Evolutionary conservation across 2,797 vertebrate species (phyloP), one percentile per base, ranked within the genome.

Genomic region (Nyctibius grandis): DNA sequence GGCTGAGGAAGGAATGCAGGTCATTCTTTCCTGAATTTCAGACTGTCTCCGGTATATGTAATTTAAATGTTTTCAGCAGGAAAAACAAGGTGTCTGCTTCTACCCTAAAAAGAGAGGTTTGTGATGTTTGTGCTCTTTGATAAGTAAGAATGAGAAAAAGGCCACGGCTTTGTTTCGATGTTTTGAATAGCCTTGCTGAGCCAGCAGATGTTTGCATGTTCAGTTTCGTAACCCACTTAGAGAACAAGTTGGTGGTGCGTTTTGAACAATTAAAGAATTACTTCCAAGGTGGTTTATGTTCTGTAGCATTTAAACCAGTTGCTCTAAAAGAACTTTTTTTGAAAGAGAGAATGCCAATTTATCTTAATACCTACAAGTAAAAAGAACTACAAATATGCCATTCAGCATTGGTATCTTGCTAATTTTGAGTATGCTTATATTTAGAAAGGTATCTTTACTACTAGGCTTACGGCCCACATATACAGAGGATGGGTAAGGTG

Each of bases 391-490:
- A 67, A 28, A 15, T 69, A 11, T 15, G 28, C 57, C 21, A 44
- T 78, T 40, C 31, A 65, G 25, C 36, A 15, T 5, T 75, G 28
- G 15, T 54, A 82, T 63, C 48, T 76, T 73, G 33, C 29, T 88
- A 11, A 11, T 36, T 83, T 85, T 64, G 38, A 11, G 23, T 91
- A 69, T 87, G 18, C 25, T 75, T 57, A 3, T 70, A 2, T 69
- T 86, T 91, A 69, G 57, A 91, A 89, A 81, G 59, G 8, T n/a
- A 20, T 78, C 16, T 19, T 42, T 40, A 4, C 51, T 88, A 8
- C 16, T 2, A 3, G 20, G 9, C 31, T 67, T 72, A 44, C 0
- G 0, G 33, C 15, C 51, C 21, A 2, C 8, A 0, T 31, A 11
- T 0, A 2, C 12, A 45, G 60, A 54, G 40, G 25, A 48, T 67